Evolutionary conservation across 2,113 vertebrate species (phyloP).

Genomic region (Pelodiscus sinensis): DNA sequence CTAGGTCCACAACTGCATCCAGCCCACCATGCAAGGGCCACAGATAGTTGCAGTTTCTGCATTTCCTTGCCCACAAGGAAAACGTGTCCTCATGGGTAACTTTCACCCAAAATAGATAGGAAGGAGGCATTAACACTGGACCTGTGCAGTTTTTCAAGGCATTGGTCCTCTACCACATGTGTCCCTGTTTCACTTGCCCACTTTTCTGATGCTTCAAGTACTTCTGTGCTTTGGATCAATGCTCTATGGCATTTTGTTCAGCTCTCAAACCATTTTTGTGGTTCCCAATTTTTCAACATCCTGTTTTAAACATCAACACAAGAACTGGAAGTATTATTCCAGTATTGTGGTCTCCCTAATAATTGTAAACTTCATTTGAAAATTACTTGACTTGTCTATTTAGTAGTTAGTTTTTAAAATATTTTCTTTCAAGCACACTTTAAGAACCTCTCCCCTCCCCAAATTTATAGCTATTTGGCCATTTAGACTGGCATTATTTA

Average conservation of each 20-base stretch:
- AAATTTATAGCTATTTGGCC: background rate
- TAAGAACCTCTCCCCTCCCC: background rate
- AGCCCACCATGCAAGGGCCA: background rate
- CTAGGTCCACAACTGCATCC: background rate
- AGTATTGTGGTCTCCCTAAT: background rate
- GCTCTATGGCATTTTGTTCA: background rate
- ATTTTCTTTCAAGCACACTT: background rate
- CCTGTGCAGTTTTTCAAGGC: background rate
- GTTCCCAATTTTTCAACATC: background rate
- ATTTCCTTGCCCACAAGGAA: background rate
- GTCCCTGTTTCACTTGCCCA: background rate
- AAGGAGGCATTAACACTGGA: background rate
- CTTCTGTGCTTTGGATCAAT: background rate
- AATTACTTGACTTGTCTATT: slow-evolving; percentile 26
- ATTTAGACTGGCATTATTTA: background rate
- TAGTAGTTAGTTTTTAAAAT: background rate
- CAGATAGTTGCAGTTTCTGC: background rate
- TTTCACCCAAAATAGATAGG: background rate
- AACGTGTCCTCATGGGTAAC: background rate
- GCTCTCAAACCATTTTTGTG: background rate
- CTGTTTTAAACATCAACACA: background rate
- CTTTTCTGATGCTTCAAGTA: background rate
- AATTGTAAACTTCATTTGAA: background rate
- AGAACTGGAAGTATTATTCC: background rate
- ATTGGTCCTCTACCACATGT: background rate